Base-by-base conservation (phyloP, 1,140 invertebrate genomes). In the Bombus confusus region DNA sequence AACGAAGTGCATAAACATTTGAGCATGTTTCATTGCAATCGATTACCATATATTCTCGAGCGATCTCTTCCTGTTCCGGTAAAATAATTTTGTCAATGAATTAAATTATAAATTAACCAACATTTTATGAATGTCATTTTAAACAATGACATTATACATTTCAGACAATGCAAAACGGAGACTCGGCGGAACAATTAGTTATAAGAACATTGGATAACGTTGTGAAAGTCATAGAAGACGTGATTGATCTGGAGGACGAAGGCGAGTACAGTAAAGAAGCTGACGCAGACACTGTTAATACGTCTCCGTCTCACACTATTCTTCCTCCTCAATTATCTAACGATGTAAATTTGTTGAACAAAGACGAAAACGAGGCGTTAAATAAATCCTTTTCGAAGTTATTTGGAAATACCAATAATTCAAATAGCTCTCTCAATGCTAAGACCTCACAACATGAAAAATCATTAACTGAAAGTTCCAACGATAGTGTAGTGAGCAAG, bases 1-100 rank as follows among this genome's bases (percentile, higher is more conserved):
- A 87, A 90, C 25, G 95, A 96, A 31, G 91, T 96, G 37, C 93
- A 95, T 25, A 87, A 88, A 57, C 96, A 96, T 93, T 91, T 96
- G 3, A 94, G 94, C 66, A 87, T 88, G 28, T 86, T 89, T 37
- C 96, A 96, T 88, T 94, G 93, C 18, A 95, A 96, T 87, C 92
- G 94, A 76, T 89, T 92, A 5, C 93, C 95, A 1, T 93, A 93
- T 25, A 88, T 95, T 31, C 90, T 96, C 5, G 95, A 95, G 77
- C 87, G 95, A 85, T 86, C 92, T 71, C 87, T 94, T 57, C 92
- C 92, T 28, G 57, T 78, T n/a, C 86, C 91, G 86, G 94, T 95
- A 43, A 18, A 12, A 47, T 25, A 41, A 83, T 39, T 25, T 43
- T 34, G n/a, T 37, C 8, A 52, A 37, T 52, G 10, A 77, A n/a